Base-by-base conservation (phyloP, 2,888 invertebrate genomes). In the Argynnis bischoffii region DNA sequence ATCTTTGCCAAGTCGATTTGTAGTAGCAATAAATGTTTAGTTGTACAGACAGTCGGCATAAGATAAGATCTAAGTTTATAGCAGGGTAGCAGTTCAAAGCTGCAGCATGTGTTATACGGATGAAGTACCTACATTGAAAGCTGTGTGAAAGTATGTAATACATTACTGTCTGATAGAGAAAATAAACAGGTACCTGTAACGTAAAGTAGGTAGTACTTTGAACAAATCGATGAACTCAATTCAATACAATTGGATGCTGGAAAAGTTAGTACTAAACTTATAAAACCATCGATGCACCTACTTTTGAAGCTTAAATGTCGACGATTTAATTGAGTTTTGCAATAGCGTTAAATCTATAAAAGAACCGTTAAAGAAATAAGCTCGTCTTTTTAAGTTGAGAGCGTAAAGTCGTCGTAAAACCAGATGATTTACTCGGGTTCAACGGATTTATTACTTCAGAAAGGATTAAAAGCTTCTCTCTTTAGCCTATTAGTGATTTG, bases 51-150 rank as follows among this genome's bases (percentile, higher is more conserved):
- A 67, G 67, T 64, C 59, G 53, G 67, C 69, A 18, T 56, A 48
- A 74, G 74, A 75, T 72, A 74, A 73, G 66, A 73, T 76, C 72
- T 73, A 75, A 75, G 72, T 71, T 72, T 71, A 75, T 69, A 64
- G 66, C 73, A 63, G 66, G 71, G 70, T 70, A 67, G 69, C 72
- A 69, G 72, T 75, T 75, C 72, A 75, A 74, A 76, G 75, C 71
- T 73, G 70, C 66, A 70, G 67, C 65, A 66, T 65, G 69, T 66
- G 66, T 69, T 69, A 41, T 11, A 56, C 63, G 47, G 63, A 53
- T 65, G 69, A 69, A 72, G 70, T 70, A 70, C n/a, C n/a, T n/a
- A n/a, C 67, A 63, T 64, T 18, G 61, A 65, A 63, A 68, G 31
- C 59, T 55, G 59, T 67, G 70, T 72, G 74, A 69, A 74, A 69